Evolutionary conservation across 1,140 invertebrate genomes (phyloP).

Genomic region (Tetramorium parvispinum): DNA sequence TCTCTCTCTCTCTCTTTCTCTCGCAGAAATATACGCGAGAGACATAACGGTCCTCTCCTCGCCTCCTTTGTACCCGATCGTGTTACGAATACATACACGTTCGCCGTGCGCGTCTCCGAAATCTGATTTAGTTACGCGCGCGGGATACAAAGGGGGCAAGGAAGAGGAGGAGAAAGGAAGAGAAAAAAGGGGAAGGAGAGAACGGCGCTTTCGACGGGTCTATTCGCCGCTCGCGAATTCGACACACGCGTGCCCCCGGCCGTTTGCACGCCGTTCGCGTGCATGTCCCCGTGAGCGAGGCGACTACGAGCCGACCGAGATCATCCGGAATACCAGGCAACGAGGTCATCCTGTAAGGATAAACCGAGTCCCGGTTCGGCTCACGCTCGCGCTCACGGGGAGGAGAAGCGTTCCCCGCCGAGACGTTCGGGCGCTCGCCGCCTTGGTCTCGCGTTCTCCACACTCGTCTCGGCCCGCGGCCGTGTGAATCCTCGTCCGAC

Average conservation of each 20-base stretch:
- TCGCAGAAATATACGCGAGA: slow-evolving; percentile 16
- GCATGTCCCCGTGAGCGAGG: neutral
- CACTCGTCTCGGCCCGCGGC: neutral
- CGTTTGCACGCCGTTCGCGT: slow-evolving; percentile 17
- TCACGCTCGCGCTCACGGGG: neutral
- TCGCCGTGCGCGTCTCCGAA: slow-evolving; percentile 29
- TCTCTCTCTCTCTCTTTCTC: neutral
- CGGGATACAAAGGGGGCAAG: neutral
- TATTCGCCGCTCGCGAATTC: slow-evolving; percentile 35
- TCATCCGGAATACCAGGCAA: slow-evolving; percentile 55
- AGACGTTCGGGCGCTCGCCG: neutral
- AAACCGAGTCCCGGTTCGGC: slow-evolving; percentile 27
- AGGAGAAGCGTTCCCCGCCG: slow-evolving; percentile 16
- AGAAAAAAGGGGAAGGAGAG: neutral
- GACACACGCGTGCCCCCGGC: slow-evolving; percentile 9
- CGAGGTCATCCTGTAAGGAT: slow-evolving; percentile 59
- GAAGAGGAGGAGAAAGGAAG: neutral
- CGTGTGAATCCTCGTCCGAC: neutral
- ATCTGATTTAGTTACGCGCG: slow-evolving; percentile 56
- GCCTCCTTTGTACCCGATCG: slow-evolving; percentile 24
- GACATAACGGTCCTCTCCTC: slow-evolving; percentile 48
- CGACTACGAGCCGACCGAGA: slow-evolving; percentile 41
- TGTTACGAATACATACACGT: slow-evolving; percentile 28
- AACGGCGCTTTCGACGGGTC: too few species aligned
- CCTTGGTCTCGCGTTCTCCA: neutral